Conservation (phyloP, 2,888 invertebrate species). For the Heliconius ismenius region DNA sequence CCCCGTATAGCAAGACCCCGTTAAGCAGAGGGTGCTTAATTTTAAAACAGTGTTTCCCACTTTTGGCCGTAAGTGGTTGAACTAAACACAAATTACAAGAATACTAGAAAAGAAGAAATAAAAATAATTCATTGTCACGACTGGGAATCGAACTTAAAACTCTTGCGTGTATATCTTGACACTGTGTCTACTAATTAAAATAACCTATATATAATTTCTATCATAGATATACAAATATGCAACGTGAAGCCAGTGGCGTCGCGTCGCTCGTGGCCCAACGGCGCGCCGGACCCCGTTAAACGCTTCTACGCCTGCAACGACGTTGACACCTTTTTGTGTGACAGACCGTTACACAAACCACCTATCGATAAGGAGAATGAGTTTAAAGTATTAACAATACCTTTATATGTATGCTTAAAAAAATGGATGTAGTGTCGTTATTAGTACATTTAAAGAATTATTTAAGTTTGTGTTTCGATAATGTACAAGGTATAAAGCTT, state of each 20-base stretch:
- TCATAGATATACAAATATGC: constrained; percentile 94
- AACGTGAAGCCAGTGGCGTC: constrained; percentile 95
- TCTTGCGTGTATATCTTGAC: neutral
- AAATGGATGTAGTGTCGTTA: too few relatives aligned
- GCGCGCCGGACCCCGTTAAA: constrained; percentile 92
- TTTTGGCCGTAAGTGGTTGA: too few relatives aligned
- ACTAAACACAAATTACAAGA: too few relatives aligned
- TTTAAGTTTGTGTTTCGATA: too few relatives aligned
- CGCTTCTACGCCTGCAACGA: constrained; percentile 95
- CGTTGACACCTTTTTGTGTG: constrained; percentile 94
- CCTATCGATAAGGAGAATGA: constrained; percentile 96
- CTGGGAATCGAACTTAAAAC: too few relatives aligned
- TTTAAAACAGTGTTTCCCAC: too few relatives aligned
- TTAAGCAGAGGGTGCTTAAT: too few relatives aligned
- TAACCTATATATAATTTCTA: neutral
- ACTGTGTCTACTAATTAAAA: neutral
- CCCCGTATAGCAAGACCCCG: too few relatives aligned
- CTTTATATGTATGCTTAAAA: neutral
- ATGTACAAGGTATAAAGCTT: too few relatives aligned
- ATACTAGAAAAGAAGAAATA: too few relatives aligned
- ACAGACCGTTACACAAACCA: constrained; percentile 94
- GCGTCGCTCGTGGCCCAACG: constrained; percentile 82
- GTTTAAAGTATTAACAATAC: constrained; percentile 85
- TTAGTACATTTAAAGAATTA: too few relatives aligned
- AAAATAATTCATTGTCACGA: too few relatives aligned